Evolutionary conservation across 30 jellyfish, hydroid and myxozoan species (phyloP).

Genomic region (Rhopilema esculentum): DNA sequence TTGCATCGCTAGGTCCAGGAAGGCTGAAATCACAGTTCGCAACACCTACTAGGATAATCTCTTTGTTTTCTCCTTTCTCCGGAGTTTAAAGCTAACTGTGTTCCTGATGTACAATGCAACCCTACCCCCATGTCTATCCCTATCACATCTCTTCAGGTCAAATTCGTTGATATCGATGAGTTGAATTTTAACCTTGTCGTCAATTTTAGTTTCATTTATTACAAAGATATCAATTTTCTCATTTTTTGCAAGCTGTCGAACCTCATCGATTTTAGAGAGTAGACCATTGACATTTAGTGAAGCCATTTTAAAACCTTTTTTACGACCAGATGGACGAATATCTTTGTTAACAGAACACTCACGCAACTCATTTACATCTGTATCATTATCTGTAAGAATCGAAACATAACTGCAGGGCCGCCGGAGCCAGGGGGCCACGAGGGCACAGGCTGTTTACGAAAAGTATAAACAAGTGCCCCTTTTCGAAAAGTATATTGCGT

Average conservation of each 20-base stretch:
- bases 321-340: neutral
- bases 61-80: neutral
- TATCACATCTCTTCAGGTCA: neutral
- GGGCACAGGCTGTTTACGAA: too few relatives aligned
- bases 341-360: neutral
- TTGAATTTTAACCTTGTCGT: neutral
- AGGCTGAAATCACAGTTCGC: slow-evolving; percentile 12
- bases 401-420: too few relatives aligned
- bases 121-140: slow-evolving; percentile 41
- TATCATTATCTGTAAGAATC: too few relatives aligned
- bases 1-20: neutral
- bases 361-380: neutral
- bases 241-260: neutral
- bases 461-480: too few relatives aligned
- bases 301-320: neutral
- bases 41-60: neutral
- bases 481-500: too few relatives aligned
- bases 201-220: neutral
- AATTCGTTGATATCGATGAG: neutral
- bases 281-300: neutral
- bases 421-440: too few relatives aligned
- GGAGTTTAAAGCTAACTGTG: too few relatives aligned
- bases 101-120: neutral
- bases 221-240: too few relatives aligned
- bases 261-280: slow-evolving; percentile 3